phyloP scores from a whole-genome alignment of 2,797 vertebrate genomes.

The Cossypha polioptera region DNA sequence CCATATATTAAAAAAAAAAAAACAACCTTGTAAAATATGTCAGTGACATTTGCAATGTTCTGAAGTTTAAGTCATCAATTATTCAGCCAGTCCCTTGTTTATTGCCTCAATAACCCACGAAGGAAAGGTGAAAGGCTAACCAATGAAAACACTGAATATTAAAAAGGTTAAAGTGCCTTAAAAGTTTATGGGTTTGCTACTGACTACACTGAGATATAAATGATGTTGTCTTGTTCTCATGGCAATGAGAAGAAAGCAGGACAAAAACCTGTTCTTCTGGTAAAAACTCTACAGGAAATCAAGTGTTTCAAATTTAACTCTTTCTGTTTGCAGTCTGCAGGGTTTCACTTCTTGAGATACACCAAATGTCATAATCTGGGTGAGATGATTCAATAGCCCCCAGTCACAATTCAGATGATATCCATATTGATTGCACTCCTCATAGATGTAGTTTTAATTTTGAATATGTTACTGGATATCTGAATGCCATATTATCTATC shows the following conservation, averaged over 20 bases:
- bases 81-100: not conserved
- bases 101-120: not conserved
- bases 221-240: not conserved
- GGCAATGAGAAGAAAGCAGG: not conserved
- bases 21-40: not conserved
- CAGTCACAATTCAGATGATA: not conserved
- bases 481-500: not conserved
- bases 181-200: not conserved
- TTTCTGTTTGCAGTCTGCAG: not conserved
- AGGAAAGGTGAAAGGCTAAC: conserved; percentile 33
- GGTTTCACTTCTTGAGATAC: not conserved
- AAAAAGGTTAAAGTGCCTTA: conserved; percentile 32
- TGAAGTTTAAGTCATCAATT: not conserved
- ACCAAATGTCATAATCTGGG: not conserved
- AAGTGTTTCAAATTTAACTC: not conserved
- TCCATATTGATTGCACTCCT: not conserved
- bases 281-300: not conserved
- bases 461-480: not conserved
- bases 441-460: not conserved
- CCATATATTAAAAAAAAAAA: not conserved
- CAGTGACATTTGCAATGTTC: conserved; percentile 16
- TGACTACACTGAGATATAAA: not conserved
- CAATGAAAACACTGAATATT: conserved; percentile 24
- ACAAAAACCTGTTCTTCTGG: not conserved
- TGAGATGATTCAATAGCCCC: not conserved